These are phyloP conservation scores for Plebejus anna DNA, from an alignment of 2,888 invertebrate genomes.

Conservation along the genomic window DNA sequence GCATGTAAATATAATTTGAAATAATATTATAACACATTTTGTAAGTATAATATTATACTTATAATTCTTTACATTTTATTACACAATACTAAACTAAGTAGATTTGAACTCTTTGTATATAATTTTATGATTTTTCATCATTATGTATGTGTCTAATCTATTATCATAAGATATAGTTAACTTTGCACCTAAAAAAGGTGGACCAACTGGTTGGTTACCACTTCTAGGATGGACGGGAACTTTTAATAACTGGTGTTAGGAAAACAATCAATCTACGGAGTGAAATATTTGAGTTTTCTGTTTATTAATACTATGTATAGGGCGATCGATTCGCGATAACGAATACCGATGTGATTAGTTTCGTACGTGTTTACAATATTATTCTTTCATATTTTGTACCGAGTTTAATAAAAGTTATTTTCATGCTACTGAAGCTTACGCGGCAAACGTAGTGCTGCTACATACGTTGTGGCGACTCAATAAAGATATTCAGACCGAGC, in stretches of 20 bases:
- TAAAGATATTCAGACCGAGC: background rate
- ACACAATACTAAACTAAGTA: no score
- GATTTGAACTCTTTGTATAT: no score
- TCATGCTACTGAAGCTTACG: background rate
- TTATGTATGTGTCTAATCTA: no score
- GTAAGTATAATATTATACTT: no score
- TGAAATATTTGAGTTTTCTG: constrained; percentile 30
- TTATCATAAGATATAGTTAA: background rate
- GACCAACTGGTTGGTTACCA: background rate
- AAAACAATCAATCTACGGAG: constrained; percentile 46
- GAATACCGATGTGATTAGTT: constrained; percentile 17
- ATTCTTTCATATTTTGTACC: background rate
- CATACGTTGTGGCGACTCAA: background rate
- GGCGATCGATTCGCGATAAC: constrained; percentile 15
- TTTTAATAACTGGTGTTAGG: constrained; percentile 51
- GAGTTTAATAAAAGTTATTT: background rate
- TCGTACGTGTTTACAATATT: constrained; percentile 11
- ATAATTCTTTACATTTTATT: no score
- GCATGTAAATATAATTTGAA: no score
- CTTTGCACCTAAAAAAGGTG: background rate
- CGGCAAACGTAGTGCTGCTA: background rate
- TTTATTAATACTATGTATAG: constrained; percentile 22
- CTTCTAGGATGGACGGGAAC: constrained; percentile 39
- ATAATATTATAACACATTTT: no score
- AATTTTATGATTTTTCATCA: no score